phyloP scores from a whole-genome alignment of 2,888 invertebrate species.

The Nematopogon swammerdamellus region DNA sequence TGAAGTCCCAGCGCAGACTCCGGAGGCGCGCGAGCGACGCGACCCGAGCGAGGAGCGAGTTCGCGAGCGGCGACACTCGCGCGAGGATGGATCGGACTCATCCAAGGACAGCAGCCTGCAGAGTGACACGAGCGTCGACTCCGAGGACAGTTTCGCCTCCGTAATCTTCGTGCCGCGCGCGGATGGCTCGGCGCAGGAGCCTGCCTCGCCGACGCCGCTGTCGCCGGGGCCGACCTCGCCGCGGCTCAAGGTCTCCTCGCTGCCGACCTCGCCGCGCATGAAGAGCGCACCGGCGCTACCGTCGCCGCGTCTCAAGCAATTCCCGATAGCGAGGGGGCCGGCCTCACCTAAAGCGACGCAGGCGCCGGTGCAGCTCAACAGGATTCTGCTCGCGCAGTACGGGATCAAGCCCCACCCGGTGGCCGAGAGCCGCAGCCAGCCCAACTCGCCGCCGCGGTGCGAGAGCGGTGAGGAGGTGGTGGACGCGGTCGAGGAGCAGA shows the following conservation, averaged over 20 bases:
- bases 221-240: conserved; percentile 63
- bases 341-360: conserved; percentile 55
- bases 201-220: conserved; percentile 58
- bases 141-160: conserved; percentile 90
- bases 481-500: conserved; percentile 38
- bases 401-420: conserved; percentile 38
- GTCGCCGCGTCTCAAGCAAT: conserved; percentile 64
- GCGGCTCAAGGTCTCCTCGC: conserved; percentile 63
- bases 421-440: conserved; percentile 46
- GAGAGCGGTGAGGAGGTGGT: conserved; percentile 31
- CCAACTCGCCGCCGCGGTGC: conserved; percentile 46
- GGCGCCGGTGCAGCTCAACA: conserved; percentile 48
- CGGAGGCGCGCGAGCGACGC: conserved; percentile 15
- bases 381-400: conserved; percentile 58
- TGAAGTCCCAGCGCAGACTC: conserved; percentile 32
- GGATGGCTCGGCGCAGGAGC: conserved; percentile 54
- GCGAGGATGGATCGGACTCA: conserved; percentile 86
- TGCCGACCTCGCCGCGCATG: conserved; percentile 74
- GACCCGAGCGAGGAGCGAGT: conserved; percentile 41
- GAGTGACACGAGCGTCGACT: conserved; percentile 91
- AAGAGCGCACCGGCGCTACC: conserved; percentile 67
- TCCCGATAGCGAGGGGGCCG: conserved; percentile 58
- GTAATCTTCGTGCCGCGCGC: conserved; percentile 89
- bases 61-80: conserved; percentile 71
- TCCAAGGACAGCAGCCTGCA: conserved; percentile 88